These are phyloP conservation scores for Chionomys nivalis DNA, from an alignment of 2,113 vertebrate species.

Conservation along the genomic window DNA sequence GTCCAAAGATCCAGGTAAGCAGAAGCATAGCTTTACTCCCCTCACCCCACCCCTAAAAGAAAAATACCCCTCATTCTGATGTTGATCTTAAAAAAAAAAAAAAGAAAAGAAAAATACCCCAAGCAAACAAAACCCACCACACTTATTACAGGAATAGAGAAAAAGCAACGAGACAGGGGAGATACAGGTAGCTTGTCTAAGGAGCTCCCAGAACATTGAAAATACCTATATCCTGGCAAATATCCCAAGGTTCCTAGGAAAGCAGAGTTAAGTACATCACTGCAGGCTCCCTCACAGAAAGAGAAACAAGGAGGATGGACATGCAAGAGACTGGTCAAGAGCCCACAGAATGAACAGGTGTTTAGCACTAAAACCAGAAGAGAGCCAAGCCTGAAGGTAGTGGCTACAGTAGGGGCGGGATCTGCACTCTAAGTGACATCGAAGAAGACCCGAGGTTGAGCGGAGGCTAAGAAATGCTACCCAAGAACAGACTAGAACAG, in stretches of 20 bases:
- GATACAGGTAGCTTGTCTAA: background rate
- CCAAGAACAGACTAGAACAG: background rate
- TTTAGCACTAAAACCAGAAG: constrained; percentile 22
- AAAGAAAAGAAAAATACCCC: background rate
- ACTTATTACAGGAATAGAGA: background rate
- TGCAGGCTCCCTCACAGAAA: background rate
- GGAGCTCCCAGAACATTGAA: background rate
- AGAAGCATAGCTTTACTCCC: background rate
- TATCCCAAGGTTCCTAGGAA: constrained; percentile 1
- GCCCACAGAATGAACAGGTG: background rate
- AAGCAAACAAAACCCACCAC: background rate
- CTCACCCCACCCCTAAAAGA: background rate
- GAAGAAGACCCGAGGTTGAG: constrained; percentile 26
- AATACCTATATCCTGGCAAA: constrained; percentile 9
- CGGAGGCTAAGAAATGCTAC: constrained; percentile 39
- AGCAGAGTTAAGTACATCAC: background rate
- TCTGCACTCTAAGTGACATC: background rate
- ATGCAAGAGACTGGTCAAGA: background rate
- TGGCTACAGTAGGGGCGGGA: too few relatives aligned
- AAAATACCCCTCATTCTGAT: background rate
- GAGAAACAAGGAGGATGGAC: background rate
- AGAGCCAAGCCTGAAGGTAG: background rate
- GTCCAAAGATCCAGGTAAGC: constrained; percentile 35
- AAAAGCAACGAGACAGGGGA: background rate
- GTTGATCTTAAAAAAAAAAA: too few relatives aligned